phyloP scores from a whole-genome alignment of 2,888 invertebrate species.

The Caenorhabditis wallacei region DNA sequence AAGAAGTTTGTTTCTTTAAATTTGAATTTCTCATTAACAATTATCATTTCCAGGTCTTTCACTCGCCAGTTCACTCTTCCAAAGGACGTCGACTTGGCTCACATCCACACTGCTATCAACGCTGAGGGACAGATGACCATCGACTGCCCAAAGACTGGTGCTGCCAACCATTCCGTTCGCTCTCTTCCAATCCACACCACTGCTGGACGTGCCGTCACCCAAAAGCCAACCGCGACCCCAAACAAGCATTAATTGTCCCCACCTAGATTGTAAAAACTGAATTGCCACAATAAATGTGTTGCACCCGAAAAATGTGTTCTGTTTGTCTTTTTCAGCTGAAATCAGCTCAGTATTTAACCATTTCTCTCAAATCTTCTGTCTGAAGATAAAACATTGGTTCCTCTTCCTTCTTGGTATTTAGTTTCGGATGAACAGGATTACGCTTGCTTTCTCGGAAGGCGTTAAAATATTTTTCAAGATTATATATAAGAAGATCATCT shows the following conservation, averaged over 20 bases:
- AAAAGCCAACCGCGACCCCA: conserved; percentile 39
- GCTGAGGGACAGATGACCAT: conserved; percentile 62
- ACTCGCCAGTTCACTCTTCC: conserved; percentile 65
- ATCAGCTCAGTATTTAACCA: not conserved
- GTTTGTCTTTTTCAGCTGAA: not conserved
- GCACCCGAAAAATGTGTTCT: not conserved
- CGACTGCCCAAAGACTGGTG: conserved; percentile 61
- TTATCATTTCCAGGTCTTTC: conserved; percentile 61
- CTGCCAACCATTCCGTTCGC: conserved; percentile 6
- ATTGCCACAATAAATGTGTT: conserved; percentile 11
- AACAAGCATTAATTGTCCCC: conserved; percentile 28
- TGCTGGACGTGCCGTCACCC: conserved; percentile 41
- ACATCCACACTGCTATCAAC: conserved; percentile 50
- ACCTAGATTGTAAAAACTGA: conserved; percentile 17
- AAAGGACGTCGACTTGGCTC: conserved; percentile 63
- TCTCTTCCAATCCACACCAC: conserved; percentile 51
- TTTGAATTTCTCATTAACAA: not conserved
- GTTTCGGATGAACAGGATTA: no score
- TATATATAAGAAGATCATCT: no score
- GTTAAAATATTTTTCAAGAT: no score
- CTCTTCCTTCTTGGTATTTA: no score
- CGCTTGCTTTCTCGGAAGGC: no score
- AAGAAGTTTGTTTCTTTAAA: conserved; percentile 52
- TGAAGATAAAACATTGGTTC: no score
- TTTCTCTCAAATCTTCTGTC: no score